A percentile compares a stretch with the other conserved stretches of the same genome.
phyloP scores from a whole-genome alignment of 2,797 vertebrate species.

The Streptopelia turtur region DNA sequence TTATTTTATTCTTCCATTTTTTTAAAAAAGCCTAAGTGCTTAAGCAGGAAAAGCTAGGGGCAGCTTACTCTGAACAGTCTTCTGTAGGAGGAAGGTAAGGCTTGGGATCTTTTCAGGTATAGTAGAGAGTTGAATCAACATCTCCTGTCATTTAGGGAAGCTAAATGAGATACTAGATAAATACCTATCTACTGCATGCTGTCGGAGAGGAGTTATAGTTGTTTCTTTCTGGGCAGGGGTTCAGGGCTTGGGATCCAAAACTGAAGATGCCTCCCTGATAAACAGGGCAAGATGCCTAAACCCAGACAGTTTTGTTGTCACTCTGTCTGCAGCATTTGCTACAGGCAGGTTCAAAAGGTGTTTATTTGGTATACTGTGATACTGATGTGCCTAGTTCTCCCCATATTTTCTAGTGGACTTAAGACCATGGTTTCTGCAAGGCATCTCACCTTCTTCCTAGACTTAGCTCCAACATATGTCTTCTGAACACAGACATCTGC shows the following conservation, averaged over 20 bases:
- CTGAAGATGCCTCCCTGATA: neutral
- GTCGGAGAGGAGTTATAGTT: neutral
- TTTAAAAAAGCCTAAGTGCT: neutral
- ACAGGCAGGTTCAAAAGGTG: neutral
- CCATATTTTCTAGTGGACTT: neutral
- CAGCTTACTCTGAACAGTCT: neutral
- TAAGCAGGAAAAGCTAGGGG: neutral
- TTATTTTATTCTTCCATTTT: neutral
- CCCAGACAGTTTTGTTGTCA: neutral
- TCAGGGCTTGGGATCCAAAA: neutral
- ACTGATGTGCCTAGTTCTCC: neutral
- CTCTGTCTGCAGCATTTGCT: neutral
- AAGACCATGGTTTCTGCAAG: neutral
- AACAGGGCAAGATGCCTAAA: neutral
- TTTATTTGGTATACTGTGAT: neutral
- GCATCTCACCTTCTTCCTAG: neutral
- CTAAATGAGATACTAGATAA: neutral
- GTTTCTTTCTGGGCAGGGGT: neutral
- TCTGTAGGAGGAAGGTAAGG: neutral
- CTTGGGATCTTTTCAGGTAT: neutral
- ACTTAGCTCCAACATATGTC: neutral
- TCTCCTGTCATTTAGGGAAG: neutral
- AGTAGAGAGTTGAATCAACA: neutral
- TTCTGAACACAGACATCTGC: neutral
- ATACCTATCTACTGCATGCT: neutral